Base-by-base conservation (phyloP, 30 jellyfish, hydroid and myxozoan genomes). In the Pseudorhiza aurosa region DNA sequence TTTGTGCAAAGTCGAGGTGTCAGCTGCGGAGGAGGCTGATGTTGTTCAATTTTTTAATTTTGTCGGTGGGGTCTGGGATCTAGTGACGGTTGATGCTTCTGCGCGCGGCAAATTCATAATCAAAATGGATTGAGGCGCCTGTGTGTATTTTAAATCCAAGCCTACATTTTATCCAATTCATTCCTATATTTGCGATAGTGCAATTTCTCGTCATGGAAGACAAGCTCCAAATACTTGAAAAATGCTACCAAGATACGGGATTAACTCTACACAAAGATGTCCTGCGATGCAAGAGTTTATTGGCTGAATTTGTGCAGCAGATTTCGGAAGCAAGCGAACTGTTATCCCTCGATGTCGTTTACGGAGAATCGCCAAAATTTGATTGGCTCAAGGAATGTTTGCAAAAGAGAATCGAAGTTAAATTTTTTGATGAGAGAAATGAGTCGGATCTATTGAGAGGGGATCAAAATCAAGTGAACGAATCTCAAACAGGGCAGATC, bases 31-130 rank as follows among this genome's bases (percentile, higher is more conserved):
- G 67, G 67, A 47, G 62, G 2, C 19, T 47, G 6, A 17, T 4
- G 19, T 53, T 19, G n/a, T n/a, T n/a, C n/a, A n/a, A n/a, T n/a
- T n/a, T n/a, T n/a, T n/a, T n/a, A n/a, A 53, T 22, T 53, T 19
- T 53, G 36, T 2, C 3, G 27, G 12, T 2, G 77, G 40, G 77
- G 35, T 26, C 58, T 64, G 77, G 77, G 77, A 11, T 31, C 58
- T 22, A 64, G 58, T 28, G 58, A 64, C 77, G 59, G 77, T 64
- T 64, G 30, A 19, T 30, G n/a, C 35, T 12, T 33, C 36, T 35
- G 75, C 77, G n/a, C n/a, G 77, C 77, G 77, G 77, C 31, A 64
- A 64, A 60, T 26, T 60, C 19, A 14, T 15, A 31, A 26, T 64
- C 37, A 31, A 32, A 64, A 42, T 30, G 53, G 24, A 19, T 17